A percentile compares a stretch with the other conserved stretches of the same genome.
Evolutionary conservation across 2,113 vertebrate species (phyloP).

Genomic region (Brachirus orientalis): DNA sequence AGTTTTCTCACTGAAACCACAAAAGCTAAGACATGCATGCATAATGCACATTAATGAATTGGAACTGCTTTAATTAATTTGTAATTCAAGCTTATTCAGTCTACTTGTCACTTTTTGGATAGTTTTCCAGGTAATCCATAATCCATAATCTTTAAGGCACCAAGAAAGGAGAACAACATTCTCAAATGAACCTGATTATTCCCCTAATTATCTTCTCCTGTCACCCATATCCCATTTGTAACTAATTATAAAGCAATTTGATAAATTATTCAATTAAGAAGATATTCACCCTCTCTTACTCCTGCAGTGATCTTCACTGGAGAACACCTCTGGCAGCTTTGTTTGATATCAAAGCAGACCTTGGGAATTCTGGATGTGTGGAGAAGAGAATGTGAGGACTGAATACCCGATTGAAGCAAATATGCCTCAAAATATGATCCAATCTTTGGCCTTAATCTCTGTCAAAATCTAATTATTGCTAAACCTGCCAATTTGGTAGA

Average conservation of each 20-base stretch:
- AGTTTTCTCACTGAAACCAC: not conserved
- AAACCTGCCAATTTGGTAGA: no score
- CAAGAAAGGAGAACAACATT: not conserved
- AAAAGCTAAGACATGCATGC: not conserved
- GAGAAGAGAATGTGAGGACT: not conserved
- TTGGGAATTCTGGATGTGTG: constrained; percentile 19
- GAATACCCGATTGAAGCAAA: not conserved
- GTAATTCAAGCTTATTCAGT: not conserved
- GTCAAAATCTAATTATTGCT: no score
- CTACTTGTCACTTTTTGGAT: not conserved
- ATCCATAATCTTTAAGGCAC: not conserved
- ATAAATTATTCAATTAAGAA: not conserved
- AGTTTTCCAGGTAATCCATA: not conserved
- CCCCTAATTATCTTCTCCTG: not conserved
- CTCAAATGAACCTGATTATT: not conserved
- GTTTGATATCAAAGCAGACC: not conserved
- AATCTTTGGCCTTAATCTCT: no score
- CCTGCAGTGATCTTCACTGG: not conserved
- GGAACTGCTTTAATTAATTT: constrained; percentile 4
- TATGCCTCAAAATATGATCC: not conserved
- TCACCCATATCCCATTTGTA: not conserved
- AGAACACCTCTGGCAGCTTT: no score
- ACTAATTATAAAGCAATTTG: not conserved
- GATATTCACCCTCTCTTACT: not conserved
- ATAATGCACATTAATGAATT: constrained; percentile 3